Conservation (phyloP, 2,888 invertebrate species). For the Teinopalpus imperialis region DNA sequence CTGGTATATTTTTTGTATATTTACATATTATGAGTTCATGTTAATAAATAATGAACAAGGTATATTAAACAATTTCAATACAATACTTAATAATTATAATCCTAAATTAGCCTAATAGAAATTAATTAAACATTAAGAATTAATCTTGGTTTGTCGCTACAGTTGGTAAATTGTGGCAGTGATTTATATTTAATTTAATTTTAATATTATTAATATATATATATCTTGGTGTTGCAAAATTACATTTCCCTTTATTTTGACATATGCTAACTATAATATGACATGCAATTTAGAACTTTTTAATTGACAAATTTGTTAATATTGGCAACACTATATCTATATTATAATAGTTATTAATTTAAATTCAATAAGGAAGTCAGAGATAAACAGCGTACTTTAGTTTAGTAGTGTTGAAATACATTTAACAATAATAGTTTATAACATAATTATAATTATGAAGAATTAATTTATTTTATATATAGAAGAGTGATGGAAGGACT, state of each 20-base stretch:
- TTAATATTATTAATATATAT: slow-evolving; percentile 2
- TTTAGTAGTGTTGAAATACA: too few relatives aligned
- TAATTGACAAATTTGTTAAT: slow-evolving; percentile 38
- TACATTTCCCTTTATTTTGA: slow-evolving; percentile 24
- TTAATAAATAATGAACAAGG: too few relatives aligned
- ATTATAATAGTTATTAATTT: not conserved
- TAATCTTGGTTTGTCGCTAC: slow-evolving; percentile 31
- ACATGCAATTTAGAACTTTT: slow-evolving; percentile 38
- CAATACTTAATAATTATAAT: slow-evolving; percentile 5
- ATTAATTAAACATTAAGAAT: slow-evolving; percentile 30
- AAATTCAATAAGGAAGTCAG: not conserved
- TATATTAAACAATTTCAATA: slow-evolving; percentile 18
- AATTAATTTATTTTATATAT: too few relatives aligned
- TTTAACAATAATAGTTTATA: too few relatives aligned
- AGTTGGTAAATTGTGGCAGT: slow-evolving; percentile 44
- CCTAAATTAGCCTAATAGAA: slow-evolving; percentile 34
- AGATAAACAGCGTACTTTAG: not conserved
- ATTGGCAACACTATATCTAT: slow-evolving; percentile 1
- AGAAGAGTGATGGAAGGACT: too few relatives aligned
- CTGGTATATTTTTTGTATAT: too few relatives aligned
- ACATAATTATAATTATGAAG: too few relatives aligned
- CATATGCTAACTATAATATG: slow-evolving; percentile 8
- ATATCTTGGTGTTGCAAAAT: slow-evolving; percentile 38
- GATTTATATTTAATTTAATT: slow-evolving; percentile 31
- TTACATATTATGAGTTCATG: too few relatives aligned